Evolutionary conservation across 2,888 invertebrate genomes (phyloP), one percentile per base, ranked within the genome.

Genomic region (Amblyjoppa proteus): DNA sequence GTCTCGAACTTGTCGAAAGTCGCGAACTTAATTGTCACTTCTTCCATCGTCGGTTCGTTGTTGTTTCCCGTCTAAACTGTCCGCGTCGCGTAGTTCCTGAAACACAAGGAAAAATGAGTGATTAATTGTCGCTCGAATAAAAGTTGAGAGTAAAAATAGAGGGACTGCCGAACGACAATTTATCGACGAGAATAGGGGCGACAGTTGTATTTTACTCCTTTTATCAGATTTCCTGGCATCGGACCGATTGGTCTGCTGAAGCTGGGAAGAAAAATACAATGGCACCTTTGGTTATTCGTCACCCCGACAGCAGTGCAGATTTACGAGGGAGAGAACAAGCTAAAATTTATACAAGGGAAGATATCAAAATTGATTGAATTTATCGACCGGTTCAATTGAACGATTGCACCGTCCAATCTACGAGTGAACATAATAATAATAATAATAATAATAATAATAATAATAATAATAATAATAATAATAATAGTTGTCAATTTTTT

Each of bases 351-450:
- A 16, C 53, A 34, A 53, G 34, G 49, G 3, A 34, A 49, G 28
- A 3, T 51, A 53, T 34, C 7, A 70, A 34, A 45, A 70, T 70
- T 69, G 51, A 70, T 70, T n/a, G 31, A 70, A 70, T 51, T 53
- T 16, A 20, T 70, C 31, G 20, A 53, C 31, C 20, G n/a, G 9
- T 31, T n/a, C 20, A 53, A 53, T 45, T 13, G 7, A 28, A 13
- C 13, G 45, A 45, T 13, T 45, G 45, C 13, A 13, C 3, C 3
- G 38, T 38, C 38, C 9, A 2, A 38, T 38, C 38, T 38, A 38
- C 38, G 38, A 9, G 38, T 38, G 7, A 38, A 7, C 20, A 20
- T 38, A 9, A 7, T 7, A 38, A 38, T 38, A 38, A 7, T 1
- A 38, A 38, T 38, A 38, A 38, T 38, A 7, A 31, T 31, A 31